phyloP scores from a whole-genome alignment of 1,140 invertebrate genomes.

The Cataglyphis hispanica region DNA sequence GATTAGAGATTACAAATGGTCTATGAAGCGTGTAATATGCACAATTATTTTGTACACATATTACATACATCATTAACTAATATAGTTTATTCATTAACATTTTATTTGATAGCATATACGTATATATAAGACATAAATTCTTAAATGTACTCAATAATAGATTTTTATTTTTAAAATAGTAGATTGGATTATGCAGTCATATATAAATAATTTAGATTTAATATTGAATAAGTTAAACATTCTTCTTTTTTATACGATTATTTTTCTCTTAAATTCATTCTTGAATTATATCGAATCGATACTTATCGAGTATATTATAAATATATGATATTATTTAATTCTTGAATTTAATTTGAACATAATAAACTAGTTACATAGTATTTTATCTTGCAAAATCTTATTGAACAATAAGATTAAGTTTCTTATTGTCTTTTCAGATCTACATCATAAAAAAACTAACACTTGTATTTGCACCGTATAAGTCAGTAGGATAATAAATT shows the following conservation, averaged over 20 bases:
- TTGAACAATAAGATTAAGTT: not conserved
- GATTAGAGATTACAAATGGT: not conserved
- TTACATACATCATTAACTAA: constrained; percentile 5
- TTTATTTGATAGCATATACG: not conserved
- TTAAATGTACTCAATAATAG: not conserved
- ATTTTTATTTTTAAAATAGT: not conserved
- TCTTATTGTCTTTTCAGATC: not conserved
- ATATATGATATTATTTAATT: constrained; percentile 7
- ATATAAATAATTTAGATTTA: not conserved
- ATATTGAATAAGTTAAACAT: not conserved
- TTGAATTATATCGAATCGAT: not conserved
- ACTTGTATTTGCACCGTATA: not conserved
- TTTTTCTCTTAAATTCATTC: not conserved
- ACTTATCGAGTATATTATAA: not conserved
- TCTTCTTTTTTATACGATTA: not conserved
- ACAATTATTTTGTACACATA: not conserved
- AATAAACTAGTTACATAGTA: not conserved
- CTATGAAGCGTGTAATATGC: not conserved
- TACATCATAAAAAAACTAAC: constrained; percentile 9
- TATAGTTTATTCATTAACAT: not conserved
- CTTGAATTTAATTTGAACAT: constrained; percentile 19
- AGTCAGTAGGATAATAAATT: not conserved
- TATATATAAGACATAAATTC: not conserved
- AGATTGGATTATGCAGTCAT: not conserved
- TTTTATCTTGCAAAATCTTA: not conserved